Conservation (phyloP, 2,797 vertebrate species). For the Halcyon leucocephala region DNA sequence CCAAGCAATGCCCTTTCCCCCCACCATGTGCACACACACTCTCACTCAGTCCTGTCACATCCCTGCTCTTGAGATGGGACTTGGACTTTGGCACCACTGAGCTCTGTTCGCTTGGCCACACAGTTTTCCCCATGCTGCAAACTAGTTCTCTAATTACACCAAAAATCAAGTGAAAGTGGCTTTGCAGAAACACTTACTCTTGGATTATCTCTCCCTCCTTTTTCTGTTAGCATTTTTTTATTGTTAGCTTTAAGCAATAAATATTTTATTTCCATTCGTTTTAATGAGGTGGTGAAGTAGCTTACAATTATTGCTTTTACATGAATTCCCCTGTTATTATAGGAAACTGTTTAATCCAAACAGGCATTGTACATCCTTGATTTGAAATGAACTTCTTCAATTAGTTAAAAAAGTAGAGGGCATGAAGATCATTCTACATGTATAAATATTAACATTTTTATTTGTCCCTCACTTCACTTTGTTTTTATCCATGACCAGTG, state of each 20-base stretch:
- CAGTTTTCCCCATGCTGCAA: neutral
- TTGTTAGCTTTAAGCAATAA: neutral
- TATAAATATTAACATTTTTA: neutral
- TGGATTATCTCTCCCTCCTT: neutral
- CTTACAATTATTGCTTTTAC: neutral
- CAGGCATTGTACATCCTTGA: neutral
- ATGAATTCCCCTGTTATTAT: neutral
- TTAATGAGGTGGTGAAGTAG: neutral
- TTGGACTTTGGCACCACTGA: neutral
- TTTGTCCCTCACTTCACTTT: neutral
- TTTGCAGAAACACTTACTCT: neutral
- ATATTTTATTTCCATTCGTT: neutral
- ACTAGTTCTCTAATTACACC: neutral
- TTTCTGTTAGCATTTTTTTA: neutral
- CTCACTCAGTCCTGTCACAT: fast-evolving
- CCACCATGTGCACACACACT: fast-evolving
- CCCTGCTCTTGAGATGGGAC: neutral
- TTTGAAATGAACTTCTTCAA: neutral
- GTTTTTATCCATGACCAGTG: neutral
- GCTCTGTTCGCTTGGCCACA: neutral
- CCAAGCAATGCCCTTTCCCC: neutral
- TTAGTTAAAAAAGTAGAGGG: neutral
- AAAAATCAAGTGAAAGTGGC: neutral
- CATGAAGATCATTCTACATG: neutral
- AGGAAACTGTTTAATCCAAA: neutral